phyloP scores from a whole-genome alignment of 2,797 vertebrate genomes.

The Hozukius guyotensis region DNA sequence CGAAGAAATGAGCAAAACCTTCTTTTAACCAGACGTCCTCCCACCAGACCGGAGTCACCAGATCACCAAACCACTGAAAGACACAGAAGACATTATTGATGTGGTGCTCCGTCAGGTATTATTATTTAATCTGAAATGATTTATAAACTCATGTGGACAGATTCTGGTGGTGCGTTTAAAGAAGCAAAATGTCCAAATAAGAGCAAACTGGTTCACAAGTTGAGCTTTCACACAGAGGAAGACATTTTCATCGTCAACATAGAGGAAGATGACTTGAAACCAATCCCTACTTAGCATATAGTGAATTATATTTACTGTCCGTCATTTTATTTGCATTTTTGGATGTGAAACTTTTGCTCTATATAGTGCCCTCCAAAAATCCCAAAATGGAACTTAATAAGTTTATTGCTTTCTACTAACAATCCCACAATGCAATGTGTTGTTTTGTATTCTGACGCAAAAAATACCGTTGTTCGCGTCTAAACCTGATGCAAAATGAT shows the following conservation, averaged over 20 bases:
- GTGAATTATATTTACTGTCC: too few species aligned
- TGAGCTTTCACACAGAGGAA: neutral
- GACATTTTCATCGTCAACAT: neutral
- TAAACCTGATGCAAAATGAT: too few species aligned
- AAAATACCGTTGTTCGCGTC: too few species aligned
- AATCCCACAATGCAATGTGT: too few species aligned
- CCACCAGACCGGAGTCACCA: constrained; percentile 98
- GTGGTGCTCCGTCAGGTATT: accelerated
- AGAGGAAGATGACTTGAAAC: too few species aligned
- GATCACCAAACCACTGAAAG: constrained; percentile 96
- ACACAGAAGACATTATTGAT: neutral
- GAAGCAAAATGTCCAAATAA: neutral
- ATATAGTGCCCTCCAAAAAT: too few species aligned
- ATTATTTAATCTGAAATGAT: neutral
- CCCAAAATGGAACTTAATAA: neutral
- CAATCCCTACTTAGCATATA: too few species aligned
- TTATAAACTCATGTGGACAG: neutral
- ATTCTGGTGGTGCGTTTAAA: neutral
- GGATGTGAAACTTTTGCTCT: too few species aligned
- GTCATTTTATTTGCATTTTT: too few species aligned
- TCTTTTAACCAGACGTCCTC: constrained; percentile 99
- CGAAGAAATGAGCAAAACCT: constrained; percentile 98
- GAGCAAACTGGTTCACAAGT: neutral
- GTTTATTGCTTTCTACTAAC: too few species aligned
- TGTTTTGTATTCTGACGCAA: too few species aligned